Evolutionary conservation across 2,797 vertebrate species (phyloP).

Genomic region (Gymnoscopelus microlampas): DNA sequence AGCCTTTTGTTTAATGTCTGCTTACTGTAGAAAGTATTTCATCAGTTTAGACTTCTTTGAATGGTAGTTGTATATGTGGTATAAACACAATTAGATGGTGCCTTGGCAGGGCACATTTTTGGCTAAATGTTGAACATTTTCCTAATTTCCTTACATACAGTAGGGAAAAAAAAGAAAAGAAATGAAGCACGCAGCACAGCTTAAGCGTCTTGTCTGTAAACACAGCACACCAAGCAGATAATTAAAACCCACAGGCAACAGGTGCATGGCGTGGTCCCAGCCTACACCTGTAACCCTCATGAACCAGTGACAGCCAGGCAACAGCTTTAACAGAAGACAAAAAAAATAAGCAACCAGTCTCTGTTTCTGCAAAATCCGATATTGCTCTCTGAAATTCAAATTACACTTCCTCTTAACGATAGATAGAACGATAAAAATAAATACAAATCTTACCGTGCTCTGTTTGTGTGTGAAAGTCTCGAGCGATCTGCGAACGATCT

Average conservation of each 20-base stretch:
- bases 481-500: too few relatives aligned
- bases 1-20: not conserved
- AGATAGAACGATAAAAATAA: not conserved
- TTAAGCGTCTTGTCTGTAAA: not conserved
- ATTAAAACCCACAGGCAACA: slow-evolving; percentile 45
- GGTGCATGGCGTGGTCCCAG: slow-evolving; percentile 40
- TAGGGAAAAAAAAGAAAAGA: too few relatives aligned
- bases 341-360: not conserved
- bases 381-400: not conserved
- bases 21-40: not conserved
- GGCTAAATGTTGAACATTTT: not conserved
- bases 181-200: not conserved
- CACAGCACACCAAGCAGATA: not conserved
- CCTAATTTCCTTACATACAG: too few relatives aligned
- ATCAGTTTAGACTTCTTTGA: not conserved
- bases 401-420: slow-evolving; percentile 1
- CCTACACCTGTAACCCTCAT: not conserved
- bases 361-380: not conserved
- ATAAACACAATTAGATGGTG: not conserved
- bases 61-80: not conserved
- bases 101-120: not conserved
- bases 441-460: slow-evolving; percentile 57
- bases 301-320: slow-evolving; percentile 4
- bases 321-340: not conserved
- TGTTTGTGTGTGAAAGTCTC: slow-evolving; percentile 1